Base-by-base conservation (phyloP, 30 jellyfish, hydroid and myxozoan genomes). In the Chrysaora quinquecirrha region DNA sequence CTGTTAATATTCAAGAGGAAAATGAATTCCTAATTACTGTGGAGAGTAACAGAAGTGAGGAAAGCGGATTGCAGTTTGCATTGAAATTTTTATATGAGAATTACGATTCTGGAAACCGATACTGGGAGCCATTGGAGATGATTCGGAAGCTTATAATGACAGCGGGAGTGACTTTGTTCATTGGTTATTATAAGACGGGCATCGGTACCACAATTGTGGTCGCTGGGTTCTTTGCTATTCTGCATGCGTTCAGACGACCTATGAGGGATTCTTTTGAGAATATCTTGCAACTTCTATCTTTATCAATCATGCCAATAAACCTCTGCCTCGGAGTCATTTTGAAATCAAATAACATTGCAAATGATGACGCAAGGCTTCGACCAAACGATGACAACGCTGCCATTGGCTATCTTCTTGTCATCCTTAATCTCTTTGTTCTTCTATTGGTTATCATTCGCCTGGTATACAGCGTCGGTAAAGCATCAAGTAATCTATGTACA, bases 41-140 rank as follows among this genome's bases (percentile, higher is more conserved):
- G 9, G 68, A 16, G 27, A 16, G 29, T 19, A 10, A 9, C 29
- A 12, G 27, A 16, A 20, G 27, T 4, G 68, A 20, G 29, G 29
- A 52, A 25, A 52, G 29, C 29, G 24, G 27, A 25, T 52, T 52
- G 25, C 68, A 52, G 29, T 9, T 9, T 4, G 68, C 68, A 16
- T 3, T 52, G 29, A 52, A 19, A 52, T 52, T 52, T 20, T 19
- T 52, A 4, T 19, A 52, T 25, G 68, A 52, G 29, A 52, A 52
- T 19, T 52, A 52, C 68, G 29, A 52, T 19, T 2, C 2, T 2
- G 68, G 19, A 3, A 52, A 52, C 68, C 12, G 25, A 20, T 52
- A 52, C 25, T 52, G 68, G 68, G 68, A 52, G 29, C 29, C 68
- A 3, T 20, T 52, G 29, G 68, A 52, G 29, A 52, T 52, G 68